Evolutionary conservation across 2,888 invertebrate genomes (phyloP), one percentile per base, ranked within the genome.

Genomic region (Odontocolon sp.): DNA sequence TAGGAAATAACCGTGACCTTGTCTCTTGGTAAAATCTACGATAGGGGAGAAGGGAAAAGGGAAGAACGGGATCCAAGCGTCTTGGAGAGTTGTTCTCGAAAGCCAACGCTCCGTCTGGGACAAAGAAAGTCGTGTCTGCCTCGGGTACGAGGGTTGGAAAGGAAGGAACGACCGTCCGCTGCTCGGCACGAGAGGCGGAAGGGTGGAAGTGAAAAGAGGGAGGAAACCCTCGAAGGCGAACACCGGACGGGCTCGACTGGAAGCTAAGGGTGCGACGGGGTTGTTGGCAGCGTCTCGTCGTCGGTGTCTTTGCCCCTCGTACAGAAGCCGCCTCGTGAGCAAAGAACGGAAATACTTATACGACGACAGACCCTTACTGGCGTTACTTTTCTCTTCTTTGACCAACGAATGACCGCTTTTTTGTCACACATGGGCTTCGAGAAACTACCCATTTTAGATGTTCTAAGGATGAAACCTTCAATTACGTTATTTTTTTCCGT

Each of bases 141-240:
- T 28, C 33, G 9, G 9, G 9, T 3, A 3, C 26, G 52, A 64
- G 61, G 59, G 66, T 69, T 52, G 63, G 71, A 59, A 64, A 64
- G 38, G 61, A 56, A 68, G 52, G 56, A 66, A 61, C 47, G 66
- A 16, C 61, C 61, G 40, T 52, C 54, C 28, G 59, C 40, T 56
- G 56, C 42, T 38, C 42, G 45, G 64, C 57, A 42, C 61, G 26
- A 18, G 45, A 18, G 21, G 42, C 38, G 18, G 31, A 42, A 50
- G 42, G 45, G 23, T 38, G 56, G 40, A 63, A 16, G 28, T 36
- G 45, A 56, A 26, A 52, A 28, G 40, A 50, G 66, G 59, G 66
- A 64, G 42, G 78, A 75, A 78, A 75, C 71, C 71, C 64, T 67
- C 36, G 21, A 64, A 67, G 68, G 56, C 63, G 45, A 38, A 33